A percentile compares a stretch with the other conserved stretches of the same genome.
Conservation (phyloP, 1,140 invertebrate genomes). For the Yoshiicerus persimilis region DNA sequence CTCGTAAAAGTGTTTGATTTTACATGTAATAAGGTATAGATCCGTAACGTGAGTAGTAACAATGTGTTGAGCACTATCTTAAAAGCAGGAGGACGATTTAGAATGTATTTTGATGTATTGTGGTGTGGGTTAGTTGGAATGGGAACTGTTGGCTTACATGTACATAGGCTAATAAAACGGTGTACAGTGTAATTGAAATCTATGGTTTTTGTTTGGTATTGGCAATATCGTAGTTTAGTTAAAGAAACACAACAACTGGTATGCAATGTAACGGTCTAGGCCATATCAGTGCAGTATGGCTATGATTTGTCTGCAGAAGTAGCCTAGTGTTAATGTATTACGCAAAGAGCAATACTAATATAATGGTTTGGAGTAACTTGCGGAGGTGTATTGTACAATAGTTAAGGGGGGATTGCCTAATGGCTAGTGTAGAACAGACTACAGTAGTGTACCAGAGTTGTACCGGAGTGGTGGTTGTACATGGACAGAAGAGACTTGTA, state of each 20-base stretch:
- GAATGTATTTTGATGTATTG: neutral
- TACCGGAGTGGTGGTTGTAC: no score
- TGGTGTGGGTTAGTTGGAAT: neutral
- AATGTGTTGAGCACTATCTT: no score
- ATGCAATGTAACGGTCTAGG: neutral
- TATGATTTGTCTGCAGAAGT: neutral
- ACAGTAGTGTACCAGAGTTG: no score
- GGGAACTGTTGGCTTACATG: neutral
- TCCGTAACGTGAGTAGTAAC: neutral
- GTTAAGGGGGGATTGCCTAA: neutral
- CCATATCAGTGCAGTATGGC: no score
- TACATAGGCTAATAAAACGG: neutral
- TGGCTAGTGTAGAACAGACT: neutral
- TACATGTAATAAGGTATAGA: neutral
- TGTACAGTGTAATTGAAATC: neutral
- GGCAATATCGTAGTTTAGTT: neutral
- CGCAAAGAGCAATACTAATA: neutral
- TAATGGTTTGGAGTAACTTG: neutral
- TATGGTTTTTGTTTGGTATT: neutral
- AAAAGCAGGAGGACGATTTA: neutral
- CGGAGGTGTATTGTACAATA: neutral
- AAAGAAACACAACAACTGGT: neutral
- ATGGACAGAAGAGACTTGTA: neutral
- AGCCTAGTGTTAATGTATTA: neutral
- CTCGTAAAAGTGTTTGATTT: neutral